These are phyloP conservation scores for Porites lobata DNA, from an alignment of 92 coral and sea anemone genomes.

Conservation along the genomic window DNA sequence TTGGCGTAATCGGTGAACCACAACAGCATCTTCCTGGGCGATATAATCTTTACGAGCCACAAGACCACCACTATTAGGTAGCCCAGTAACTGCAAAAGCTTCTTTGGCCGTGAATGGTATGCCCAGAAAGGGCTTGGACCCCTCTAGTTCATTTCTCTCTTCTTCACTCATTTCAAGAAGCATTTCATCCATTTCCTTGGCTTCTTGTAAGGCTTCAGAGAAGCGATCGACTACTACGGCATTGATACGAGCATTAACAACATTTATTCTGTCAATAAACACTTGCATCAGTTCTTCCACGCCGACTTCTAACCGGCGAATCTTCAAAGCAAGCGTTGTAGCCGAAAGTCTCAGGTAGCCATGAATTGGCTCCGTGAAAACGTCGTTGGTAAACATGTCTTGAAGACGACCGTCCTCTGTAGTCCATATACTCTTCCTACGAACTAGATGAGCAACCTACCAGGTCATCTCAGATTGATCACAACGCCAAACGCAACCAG, in stretches of 20 bases:
- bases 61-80: slow-evolving; percentile 92
- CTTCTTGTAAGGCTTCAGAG: slow-evolving; percentile 87
- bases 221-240: slow-evolving; percentile 93
- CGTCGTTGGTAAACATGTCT: slow-evolving; percentile 29
- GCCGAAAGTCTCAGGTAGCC: slow-evolving; percentile 73
- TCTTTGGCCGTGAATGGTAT: slow-evolving; percentile 98
- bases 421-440: too few relatives aligned
- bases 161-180: slow-evolving; percentile 62
- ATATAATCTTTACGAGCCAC: slow-evolving; percentile 79
- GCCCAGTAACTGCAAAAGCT: slow-evolving; percentile 83
- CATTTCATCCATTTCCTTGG: slow-evolving; percentile 85
- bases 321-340: slow-evolving; percentile 67
- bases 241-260: slow-evolving; percentile 78
- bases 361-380: slow-evolving; percentile 40
- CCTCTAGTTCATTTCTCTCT: slow-evolving; percentile 59
- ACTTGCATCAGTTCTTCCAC: slow-evolving; percentile 80
- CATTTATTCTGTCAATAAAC: slow-evolving; percentile 86
- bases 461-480: background rate
- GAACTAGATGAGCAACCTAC: background rate
- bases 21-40: slow-evolving; percentile 88
- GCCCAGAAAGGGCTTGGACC: slow-evolving; percentile 81
- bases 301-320: slow-evolving; percentile 82
- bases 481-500: background rate
- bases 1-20: slow-evolving; percentile 76
- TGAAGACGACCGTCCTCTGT: background rate